Percentiles rank a stretch among this genome's conserved stretches.
Evolutionary conservation across 2,797 vertebrate species (phyloP).

Genomic region (Clarias pachynema): DNA sequence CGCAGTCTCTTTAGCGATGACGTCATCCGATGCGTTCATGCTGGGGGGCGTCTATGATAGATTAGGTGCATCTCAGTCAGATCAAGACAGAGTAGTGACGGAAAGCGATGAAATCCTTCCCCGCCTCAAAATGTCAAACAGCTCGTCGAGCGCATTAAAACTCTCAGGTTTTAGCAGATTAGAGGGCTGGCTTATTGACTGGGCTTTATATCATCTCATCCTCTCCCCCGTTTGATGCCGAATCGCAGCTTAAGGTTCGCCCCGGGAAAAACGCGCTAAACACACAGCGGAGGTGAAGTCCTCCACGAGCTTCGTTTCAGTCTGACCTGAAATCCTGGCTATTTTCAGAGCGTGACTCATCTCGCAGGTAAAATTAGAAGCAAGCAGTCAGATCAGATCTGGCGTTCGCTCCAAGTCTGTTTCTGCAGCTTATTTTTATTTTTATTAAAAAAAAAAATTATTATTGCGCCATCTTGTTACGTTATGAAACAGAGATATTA

Average conservation of each 20-base stretch:
- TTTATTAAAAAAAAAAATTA: too few relatives aligned
- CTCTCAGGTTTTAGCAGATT: constrained; percentile 59
- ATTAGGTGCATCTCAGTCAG: constrained; percentile 14
- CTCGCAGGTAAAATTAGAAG: constrained; percentile 33
- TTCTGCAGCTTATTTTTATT: background rate
- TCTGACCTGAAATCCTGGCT: constrained; percentile 30
- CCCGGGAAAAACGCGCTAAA: background rate
- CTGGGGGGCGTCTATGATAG: too few relatives aligned
- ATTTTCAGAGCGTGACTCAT: constrained; percentile 22
- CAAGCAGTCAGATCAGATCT: background rate
- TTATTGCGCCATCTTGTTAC: background rate
- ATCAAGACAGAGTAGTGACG: too few relatives aligned
- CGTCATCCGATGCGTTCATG: constrained; percentile 16
- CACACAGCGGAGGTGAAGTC: background rate
- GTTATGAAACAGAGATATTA: background rate
- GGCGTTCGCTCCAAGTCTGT: background rate
- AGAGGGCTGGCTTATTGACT: constrained; percentile 55
- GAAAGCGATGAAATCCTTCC: constrained; percentile 13
- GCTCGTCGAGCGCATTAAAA: constrained; percentile 50
- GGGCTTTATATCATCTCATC: constrained; percentile 35
- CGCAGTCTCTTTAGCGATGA: constrained; percentile 11
- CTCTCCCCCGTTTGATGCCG: constrained; percentile 42
- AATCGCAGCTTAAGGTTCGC: constrained; percentile 40
- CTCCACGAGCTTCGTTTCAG: constrained; percentile 11
- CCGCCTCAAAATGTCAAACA: constrained; percentile 48